Evolutionary conservation across 1,140 invertebrate genomes (phyloP), one percentile per base, ranked within the genome.

Genomic region (Pseudoatta argentina): DNA sequence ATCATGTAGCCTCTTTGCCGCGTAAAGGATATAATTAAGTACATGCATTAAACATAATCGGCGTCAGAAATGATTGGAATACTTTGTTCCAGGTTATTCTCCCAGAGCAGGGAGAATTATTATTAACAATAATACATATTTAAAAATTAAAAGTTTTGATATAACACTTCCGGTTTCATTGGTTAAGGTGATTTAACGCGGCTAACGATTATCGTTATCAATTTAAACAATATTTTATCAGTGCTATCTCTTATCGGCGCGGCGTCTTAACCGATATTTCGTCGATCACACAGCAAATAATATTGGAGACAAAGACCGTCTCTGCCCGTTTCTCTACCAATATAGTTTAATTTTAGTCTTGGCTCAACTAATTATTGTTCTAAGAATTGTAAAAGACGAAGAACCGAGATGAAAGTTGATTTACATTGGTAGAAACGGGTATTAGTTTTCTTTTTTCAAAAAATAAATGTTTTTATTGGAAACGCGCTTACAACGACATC

Each of bases 1-100:
- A 48, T 59, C 34, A 81, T 82, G 59, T 72, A 72, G 53, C 18
- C 24, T 44, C 8, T 59, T 30, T 61, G 39, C 53, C 30, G 24
- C n/a, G 63, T 10, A 71, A 16, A 63, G 59, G 48, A 6, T 59
- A 30, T 48, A 72, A 82, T 72, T 82, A 67, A 79, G 27, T 34
- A 34, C 16, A 34, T 21, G 14, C 16, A 48, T n/a, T 51, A 63
- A n/a, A 14, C 48, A 10, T 66, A 53, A 66, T 66, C 27, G 14
- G 18, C 14, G 18, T 72, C 21, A 57, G 21, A 71, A 34, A 44
- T 10, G 39, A 3, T n/a, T 10, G 6, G 24, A 27, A 44, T 14
- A 7, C 21, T 27, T 63, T 30, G 16, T 59, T 57, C 12, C 64
- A 8, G 12, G 1, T 34, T 27, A 69, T 71, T 66, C 18, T 16